Evolutionary conservation across 2,113 vertebrate species (phyloP).

Genomic region (Gambusia holbrooki): DNA sequence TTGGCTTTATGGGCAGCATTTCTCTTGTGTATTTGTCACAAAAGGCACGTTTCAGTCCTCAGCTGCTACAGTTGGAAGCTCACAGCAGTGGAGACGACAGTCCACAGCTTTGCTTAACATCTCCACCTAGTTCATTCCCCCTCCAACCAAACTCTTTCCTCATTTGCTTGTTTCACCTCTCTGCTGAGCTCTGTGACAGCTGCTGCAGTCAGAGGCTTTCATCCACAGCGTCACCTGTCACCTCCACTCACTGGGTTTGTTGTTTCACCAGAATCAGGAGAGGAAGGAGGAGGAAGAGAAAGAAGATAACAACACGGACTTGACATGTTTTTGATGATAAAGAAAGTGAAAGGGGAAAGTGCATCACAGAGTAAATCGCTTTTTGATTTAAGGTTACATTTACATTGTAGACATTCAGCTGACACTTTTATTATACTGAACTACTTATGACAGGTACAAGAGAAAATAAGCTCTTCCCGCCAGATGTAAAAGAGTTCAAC

Average conservation of each 20-base stretch:
- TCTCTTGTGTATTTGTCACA: no score
- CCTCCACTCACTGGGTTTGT: slow-evolving; percentile 34
- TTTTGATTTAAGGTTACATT: slow-evolving; percentile 40
- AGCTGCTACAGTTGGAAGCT: slow-evolving; percentile 46
- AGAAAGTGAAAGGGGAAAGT: slow-evolving; percentile 30
- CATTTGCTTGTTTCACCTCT: slow-evolving; percentile 33
- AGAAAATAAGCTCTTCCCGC: background rate
- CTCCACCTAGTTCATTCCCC: slow-evolving; percentile 36
- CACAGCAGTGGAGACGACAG: slow-evolving; percentile 35
- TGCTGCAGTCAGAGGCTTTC: slow-evolving; percentile 51
- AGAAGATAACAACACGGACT: slow-evolving; percentile 1
- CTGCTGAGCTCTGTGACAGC: slow-evolving; percentile 49
- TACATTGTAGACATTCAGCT: slow-evolving; percentile 47
- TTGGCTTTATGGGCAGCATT: no score
- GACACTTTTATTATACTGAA: slow-evolving; percentile 11
- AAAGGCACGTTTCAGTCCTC: no score
- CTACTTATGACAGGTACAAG: background rate
- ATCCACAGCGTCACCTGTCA: slow-evolving; percentile 61
- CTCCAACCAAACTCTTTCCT: slow-evolving; percentile 40
- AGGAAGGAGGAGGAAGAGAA: slow-evolving; percentile 1
- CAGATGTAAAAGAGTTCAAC: background rate
- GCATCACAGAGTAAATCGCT: slow-evolving; percentile 30
- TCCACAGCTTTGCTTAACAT: slow-evolving; percentile 35
- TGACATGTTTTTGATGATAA: slow-evolving; percentile 44
- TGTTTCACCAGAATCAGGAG: slow-evolving; percentile 45